phyloP scores from a whole-genome alignment of 53 echinoderm and acorn worm genomes.

The Patiria pectinifera region DNA sequence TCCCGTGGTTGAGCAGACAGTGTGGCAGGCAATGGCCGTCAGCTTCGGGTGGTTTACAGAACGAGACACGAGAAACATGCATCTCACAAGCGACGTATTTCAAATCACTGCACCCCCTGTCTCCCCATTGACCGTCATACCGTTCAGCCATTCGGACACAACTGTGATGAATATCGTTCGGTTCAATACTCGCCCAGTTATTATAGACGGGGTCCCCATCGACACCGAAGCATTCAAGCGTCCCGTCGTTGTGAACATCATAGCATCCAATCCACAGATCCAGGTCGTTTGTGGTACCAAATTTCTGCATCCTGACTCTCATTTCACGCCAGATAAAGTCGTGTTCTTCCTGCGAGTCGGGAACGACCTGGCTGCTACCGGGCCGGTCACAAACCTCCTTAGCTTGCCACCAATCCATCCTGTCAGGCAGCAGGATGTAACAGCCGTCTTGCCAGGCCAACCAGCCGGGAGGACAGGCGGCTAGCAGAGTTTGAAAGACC shows the following conservation, averaged over 20 bases:
- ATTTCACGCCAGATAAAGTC: slow-evolving; percentile 34
- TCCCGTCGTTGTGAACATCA: neutral
- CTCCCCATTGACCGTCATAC: slow-evolving; percentile 9
- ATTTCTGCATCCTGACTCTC: neutral
- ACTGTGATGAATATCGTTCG: neutral
- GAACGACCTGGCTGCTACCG: neutral
- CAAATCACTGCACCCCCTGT: neutral
- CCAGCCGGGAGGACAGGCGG: too few relatives aligned
- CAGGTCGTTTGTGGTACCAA: neutral
- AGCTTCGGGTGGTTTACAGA: neutral
- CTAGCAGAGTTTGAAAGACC: neutral
- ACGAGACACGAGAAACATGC: neutral
- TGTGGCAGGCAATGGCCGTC: neutral
- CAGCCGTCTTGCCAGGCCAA: neutral
- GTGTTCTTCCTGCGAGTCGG: slow-evolving; percentile 9
- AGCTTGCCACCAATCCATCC: slow-evolving; percentile 1
- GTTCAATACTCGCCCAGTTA: neutral
- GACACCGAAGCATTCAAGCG: neutral
- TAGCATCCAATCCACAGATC: slow-evolving; percentile 15
- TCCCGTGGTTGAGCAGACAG: slow-evolving; percentile 1
- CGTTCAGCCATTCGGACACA: slow-evolving; percentile 5
- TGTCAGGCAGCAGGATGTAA: slow-evolving; percentile 9
- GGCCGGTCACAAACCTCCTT: neutral
- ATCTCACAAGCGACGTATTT: slow-evolving; percentile 6
- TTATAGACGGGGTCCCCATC: neutral